Percentiles rank a stretch among this genome's conserved stretches.
These are phyloP conservation scores for Pseudomyrmex sp. DNA, from an alignment of 1,140 invertebrate species.

Conservation along the genomic window DNA sequence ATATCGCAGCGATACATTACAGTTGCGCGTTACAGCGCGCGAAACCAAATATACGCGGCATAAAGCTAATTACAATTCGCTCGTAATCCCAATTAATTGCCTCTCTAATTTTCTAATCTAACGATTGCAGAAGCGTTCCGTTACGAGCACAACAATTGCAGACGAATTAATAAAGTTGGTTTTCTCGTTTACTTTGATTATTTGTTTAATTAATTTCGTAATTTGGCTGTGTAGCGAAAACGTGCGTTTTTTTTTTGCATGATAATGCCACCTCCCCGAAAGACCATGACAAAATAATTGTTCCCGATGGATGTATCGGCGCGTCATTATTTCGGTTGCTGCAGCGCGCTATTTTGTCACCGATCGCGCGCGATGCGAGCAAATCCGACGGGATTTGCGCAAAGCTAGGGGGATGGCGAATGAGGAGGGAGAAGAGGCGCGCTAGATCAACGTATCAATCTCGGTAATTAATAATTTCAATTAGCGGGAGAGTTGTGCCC, in stretches of 20 bases:
- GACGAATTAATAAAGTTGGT: neutral
- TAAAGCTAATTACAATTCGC: slow-evolving; percentile 21
- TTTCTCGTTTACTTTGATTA: slow-evolving; percentile 7
- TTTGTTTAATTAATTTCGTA: slow-evolving; percentile 6
- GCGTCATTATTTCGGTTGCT: slow-evolving; percentile 14
- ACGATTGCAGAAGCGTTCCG: neutral
- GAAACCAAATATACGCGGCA: neutral
- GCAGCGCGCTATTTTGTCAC: slow-evolving; percentile 16
- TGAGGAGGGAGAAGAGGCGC: neutral
- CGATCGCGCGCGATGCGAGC: slow-evolving; percentile 11
- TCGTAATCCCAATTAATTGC: slow-evolving; percentile 29
- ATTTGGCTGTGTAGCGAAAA: neutral
- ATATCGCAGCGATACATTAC: neutral
- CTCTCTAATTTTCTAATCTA: neutral
- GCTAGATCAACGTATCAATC: slow-evolving; percentile 50
- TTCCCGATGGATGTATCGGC: neutral
- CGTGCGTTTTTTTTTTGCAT: neutral
- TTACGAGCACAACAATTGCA: neutral
- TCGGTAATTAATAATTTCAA: slow-evolving; percentile 69
- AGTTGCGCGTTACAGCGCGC: too few species aligned
- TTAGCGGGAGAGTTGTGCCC: slow-evolving; percentile 30
- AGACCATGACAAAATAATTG: neutral
- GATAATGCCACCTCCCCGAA: neutral
- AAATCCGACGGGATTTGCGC: slow-evolving; percentile 1
- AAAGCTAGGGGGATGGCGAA: neutral